Conservation (phyloP, 2,113 vertebrate genomes). For the Microtus montanus region DNA sequence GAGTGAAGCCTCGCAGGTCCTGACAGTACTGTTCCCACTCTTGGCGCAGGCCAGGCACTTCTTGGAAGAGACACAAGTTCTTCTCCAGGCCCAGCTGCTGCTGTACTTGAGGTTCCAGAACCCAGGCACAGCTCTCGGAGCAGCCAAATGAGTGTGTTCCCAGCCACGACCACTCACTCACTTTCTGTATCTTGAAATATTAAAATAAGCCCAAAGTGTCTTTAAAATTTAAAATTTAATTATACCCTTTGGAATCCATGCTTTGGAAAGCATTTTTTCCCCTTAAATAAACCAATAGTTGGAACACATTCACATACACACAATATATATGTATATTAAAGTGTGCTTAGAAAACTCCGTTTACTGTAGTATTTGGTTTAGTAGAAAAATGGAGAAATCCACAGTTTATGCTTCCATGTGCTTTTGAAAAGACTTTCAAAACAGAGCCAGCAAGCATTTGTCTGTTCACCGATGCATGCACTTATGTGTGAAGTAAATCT, state of each 20-base stretch:
- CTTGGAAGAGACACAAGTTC: conserved; percentile 72
- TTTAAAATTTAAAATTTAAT: conserved; percentile 81
- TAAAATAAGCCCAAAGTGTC: conserved; percentile 77
- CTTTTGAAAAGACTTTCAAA: conserved; percentile 47
- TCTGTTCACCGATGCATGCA: conserved; percentile 15
- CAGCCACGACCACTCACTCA: conserved; percentile 55
- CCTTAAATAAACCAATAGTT: conserved; percentile 77
- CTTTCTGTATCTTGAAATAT: conserved; percentile 74
- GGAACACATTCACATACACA: neutral
- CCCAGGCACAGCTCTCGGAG: conserved; percentile 67
- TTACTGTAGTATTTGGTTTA: neutral
- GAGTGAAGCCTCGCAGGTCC: conserved; percentile 62
- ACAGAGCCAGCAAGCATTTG: conserved; percentile 11
- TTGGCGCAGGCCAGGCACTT: conserved; percentile 76
- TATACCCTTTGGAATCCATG: conserved; percentile 65
- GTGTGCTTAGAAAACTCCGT: conserved; percentile 38
- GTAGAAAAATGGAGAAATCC: conserved; percentile 45
- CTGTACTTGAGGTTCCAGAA: conserved; percentile 73
- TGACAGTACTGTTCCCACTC: conserved; percentile 55
- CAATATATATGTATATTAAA: conserved; percentile 39
- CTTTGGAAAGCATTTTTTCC: conserved; percentile 66
- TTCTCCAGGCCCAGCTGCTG: conserved; percentile 74
- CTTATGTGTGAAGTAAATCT: conserved; percentile 54
- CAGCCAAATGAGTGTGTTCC: conserved; percentile 76
- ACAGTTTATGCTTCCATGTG: conserved; percentile 29